Conservation (phyloP, 2,113 vertebrate genomes). For the Notarius lentiginosus region DNA sequence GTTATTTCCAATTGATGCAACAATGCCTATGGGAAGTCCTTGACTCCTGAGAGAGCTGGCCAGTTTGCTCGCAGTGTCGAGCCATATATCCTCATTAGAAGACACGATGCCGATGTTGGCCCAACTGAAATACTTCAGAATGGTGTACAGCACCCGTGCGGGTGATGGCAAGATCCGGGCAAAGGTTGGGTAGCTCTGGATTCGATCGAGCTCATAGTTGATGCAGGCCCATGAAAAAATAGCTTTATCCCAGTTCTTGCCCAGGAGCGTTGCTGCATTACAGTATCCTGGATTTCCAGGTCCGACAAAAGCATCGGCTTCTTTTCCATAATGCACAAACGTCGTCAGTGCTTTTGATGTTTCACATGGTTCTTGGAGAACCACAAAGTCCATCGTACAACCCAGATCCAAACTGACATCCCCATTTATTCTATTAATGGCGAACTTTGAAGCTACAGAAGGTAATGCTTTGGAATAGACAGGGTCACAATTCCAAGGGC, state of each 20-base stretch:
- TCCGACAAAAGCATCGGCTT: constrained; percentile 79
- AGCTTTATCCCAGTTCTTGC: constrained; percentile 84
- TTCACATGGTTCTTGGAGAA: constrained; percentile 84
- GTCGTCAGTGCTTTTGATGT: constrained; percentile 78
- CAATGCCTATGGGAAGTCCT: constrained; percentile 78
- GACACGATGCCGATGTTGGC: constrained; percentile 83
- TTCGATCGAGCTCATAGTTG: constrained; percentile 78
- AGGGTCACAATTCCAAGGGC: constrained; percentile 86
- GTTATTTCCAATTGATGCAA: constrained; percentile 72
- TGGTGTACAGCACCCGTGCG: constrained; percentile 71
- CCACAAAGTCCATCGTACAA: constrained; percentile 76
- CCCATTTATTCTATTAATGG: constrained; percentile 76
- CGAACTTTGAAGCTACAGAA: constrained; percentile 76
- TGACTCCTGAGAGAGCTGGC: constrained; percentile 74
- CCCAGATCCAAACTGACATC: constrained; percentile 75
- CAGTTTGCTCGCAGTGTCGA: constrained; percentile 76
- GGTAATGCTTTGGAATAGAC: constrained; percentile 82
- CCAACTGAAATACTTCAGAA: constrained; percentile 87
- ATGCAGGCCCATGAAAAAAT: constrained; percentile 85
- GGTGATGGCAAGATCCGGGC: constrained; percentile 77
- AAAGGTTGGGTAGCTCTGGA: constrained; percentile 72
- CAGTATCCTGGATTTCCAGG: constrained; percentile 87
- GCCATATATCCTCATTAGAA: constrained; percentile 84
- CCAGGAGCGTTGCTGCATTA: constrained; percentile 76
- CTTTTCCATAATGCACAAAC: constrained; percentile 74